Base-by-base conservation (phyloP, 1,140 invertebrate species). In the Aphelenchoides avenae region DNA sequence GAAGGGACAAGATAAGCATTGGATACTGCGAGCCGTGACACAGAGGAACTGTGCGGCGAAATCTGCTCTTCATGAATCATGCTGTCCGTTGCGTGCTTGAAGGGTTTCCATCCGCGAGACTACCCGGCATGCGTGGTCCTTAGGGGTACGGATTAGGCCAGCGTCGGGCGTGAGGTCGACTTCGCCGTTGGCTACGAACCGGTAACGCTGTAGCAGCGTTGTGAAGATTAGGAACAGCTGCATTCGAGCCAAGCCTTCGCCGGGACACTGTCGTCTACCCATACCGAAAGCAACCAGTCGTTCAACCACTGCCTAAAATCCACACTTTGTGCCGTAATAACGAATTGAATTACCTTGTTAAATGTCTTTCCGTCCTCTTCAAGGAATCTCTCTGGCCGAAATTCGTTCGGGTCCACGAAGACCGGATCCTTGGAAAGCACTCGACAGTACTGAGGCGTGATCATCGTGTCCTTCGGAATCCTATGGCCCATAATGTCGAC, bases 181-280 rank as follows among this genome's bases (percentile, higher is more conserved):
- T 13, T 40, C 7, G 18, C 7, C 9, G 9, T 11, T 27, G 26
- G 46, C 46, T 15, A 39, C 15, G 46, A 48, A 48, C 26, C 46
- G 9, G 26, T 48, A 48, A 15, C 22, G 30, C 22, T 55, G 46
- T 9, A 52, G 26, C 13, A 55, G 26, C 9, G 31, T 51, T 3
- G 52, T 15, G 18, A 55, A 18, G 39, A 55, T 55, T 9, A 55
- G 26, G 27, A 55, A 52, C 5, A 55, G 26, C n/a, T 55, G 42
- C 52, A 55, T 55, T 5, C 31, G 22, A 2, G 47, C 46, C 20
- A 55, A n/a, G 1, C 18, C 24, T 52, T 55, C 52, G n/a, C 52
- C 52, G 2, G 37, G 22, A n/a, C 52, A 55, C 37, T 55, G 52
- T 3, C 52, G 22, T 18, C 51, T 55, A 13, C 52, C 52, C 3